phyloP scores from a whole-genome alignment of 2,888 invertebrate species.

The Nyleta sp. region DNA sequence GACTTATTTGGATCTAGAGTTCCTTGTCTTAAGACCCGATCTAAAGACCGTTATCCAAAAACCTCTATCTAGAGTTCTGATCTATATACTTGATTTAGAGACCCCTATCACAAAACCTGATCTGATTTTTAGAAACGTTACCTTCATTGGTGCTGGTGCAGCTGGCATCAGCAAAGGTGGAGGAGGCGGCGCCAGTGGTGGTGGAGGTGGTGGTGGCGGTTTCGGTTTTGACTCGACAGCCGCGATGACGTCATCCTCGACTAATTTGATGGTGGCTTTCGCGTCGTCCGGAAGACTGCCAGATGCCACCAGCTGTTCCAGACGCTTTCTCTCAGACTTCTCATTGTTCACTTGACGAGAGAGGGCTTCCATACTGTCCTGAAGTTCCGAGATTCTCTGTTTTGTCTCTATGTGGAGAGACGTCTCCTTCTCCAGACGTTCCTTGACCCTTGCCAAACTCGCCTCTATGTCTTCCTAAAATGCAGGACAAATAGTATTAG shows the following conservation, averaged over 20 bases:
- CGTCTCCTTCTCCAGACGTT: constrained; percentile 94
- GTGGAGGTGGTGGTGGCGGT: constrained; percentile 85
- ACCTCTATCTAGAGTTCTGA: too few relatives aligned
- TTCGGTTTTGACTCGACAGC: constrained; percentile 78
- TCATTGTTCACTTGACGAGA: constrained; percentile 87
- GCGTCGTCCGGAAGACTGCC: constrained; percentile 97
- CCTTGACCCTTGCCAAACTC: constrained; percentile 90
- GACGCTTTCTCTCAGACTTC: constrained; percentile 90
- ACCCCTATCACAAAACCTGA: too few relatives aligned
- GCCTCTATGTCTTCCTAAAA: constrained; percentile 92
- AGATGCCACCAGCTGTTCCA: constrained; percentile 93
- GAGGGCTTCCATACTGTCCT: constrained; percentile 83
- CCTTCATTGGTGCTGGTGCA: constrained; percentile 84
- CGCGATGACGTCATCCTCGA: constrained; percentile 79
- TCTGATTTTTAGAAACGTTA: constrained; percentile 38
- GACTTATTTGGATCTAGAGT: too few relatives aligned
- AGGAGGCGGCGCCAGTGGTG: constrained; percentile 85
- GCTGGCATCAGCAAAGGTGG: constrained; percentile 85
- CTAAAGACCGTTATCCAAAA: too few relatives aligned
- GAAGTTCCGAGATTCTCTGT: constrained; percentile 87
- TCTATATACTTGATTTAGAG: too few relatives aligned
- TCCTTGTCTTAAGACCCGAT: too few relatives aligned
- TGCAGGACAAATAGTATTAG: not conserved
- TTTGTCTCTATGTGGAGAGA: constrained; percentile 93
- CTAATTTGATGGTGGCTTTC: constrained; percentile 85